phyloP scores from a whole-genome alignment of 2,888 invertebrate species.

The Odontomyia ornata region DNA sequence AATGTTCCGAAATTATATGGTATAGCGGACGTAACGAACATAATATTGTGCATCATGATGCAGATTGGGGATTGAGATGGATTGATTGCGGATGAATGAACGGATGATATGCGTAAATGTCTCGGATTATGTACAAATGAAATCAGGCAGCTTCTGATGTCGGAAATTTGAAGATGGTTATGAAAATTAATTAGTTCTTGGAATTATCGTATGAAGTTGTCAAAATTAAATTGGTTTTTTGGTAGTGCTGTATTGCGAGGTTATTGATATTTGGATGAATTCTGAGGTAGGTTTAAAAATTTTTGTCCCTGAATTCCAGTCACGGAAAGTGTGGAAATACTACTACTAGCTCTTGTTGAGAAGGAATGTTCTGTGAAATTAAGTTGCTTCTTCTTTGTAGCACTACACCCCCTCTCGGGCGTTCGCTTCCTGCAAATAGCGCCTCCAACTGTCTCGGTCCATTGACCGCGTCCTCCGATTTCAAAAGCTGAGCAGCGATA shows the following conservation, averaged over 20 bases:
- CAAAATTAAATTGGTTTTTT: background rate
- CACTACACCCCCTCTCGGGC: too few species aligned
- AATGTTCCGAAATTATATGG: background rate
- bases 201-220: background rate
- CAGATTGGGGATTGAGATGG: background rate
- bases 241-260: background rate
- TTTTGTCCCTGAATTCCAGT: too few species aligned
- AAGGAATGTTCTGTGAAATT: too few species aligned
- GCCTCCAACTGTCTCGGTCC: too few species aligned
- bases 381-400: too few species aligned
- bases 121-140: background rate
- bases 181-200: background rate
- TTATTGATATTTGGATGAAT: too few species aligned
- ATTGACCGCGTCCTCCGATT: too few species aligned
- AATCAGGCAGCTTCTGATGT: background rate
- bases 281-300: too few species aligned
- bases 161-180: background rate
- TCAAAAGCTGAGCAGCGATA: too few species aligned
- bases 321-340: too few species aligned
- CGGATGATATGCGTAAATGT: background rate
- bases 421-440: too few species aligned
- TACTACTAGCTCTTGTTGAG: too few species aligned
- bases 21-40: background rate
- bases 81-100: background rate
- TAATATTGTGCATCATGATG: background rate